Evolutionary conservation across 2,113 vertebrate species (phyloP), one percentile per base, ranked within the genome.

Genomic region (Speoplatyrhinus poulsoni): DNA sequence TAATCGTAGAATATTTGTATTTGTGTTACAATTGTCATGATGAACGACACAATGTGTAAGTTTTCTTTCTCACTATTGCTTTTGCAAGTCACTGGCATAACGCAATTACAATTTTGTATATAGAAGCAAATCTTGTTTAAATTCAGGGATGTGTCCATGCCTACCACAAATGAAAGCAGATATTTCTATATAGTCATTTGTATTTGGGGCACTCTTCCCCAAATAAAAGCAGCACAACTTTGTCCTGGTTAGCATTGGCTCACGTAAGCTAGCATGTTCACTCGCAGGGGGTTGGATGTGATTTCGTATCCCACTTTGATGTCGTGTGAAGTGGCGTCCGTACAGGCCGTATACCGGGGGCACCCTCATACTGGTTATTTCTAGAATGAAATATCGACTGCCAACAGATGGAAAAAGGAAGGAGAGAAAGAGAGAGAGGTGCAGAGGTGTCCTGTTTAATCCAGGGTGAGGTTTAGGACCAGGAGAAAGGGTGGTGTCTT

Each of bases 111-210:
- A 49, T 63, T 87, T 11, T 89, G 85, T 90, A 86, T 47, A 89
- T 88, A 84, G 64, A 70, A 26, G 64, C 73, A 54, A 73, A 63
- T 75, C 54, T 82, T 68, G 69, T 72, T 77, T 65, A 77, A 78
- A 68, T 89, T 89, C 89, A 88, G 89, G 85, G 84, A 89, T 70
- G 79, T 75, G 69, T 83, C 73, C 71, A 65, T 77, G 60, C 55
- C 66, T 66, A 70, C 79, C 67, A 56, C 54, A 56, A 54, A 54
- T 48, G 41, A 17, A n/a, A 33, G 49, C 7, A 9, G 33, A 19
- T 10, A 32, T n/a, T 15, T 46, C 5, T 59, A 60, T 54, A 59
- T 36, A 36, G 36, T 46, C 50, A 1, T 53, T 53, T 53, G 52
- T 10, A 53, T 41, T 46, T 46, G 59, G 62, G 50, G 58, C n/a